phyloP scores from a whole-genome alignment of 2,797 vertebrate genomes.

The Sardinella longiceps region DNA sequence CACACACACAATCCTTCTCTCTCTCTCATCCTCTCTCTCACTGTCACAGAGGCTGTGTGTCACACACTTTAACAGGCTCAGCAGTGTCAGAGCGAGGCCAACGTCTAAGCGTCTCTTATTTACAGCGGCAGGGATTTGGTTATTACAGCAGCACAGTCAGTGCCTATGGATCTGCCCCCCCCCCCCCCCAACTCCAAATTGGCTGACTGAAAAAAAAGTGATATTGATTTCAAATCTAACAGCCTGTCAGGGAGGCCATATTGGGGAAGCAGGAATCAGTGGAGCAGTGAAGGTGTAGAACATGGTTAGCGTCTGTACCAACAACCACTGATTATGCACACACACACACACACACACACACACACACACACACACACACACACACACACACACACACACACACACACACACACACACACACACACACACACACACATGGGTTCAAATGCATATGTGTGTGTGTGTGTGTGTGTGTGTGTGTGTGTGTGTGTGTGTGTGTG shows the following conservation, averaged over 20 bases:
- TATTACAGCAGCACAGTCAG: neutral
- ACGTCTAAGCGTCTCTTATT: constrained; percentile 11
- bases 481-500: neutral
- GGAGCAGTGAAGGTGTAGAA: neutral
- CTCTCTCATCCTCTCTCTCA: neutral
- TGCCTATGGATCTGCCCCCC: neutral
- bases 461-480: neutral
- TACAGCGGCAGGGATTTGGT: constrained; percentile 13
- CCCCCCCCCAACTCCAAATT: neutral
- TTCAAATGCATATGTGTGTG: neutral
- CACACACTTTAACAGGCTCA: neutral
- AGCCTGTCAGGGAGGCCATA: constrained; percentile 20
- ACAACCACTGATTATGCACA: neutral
- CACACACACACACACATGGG: neutral
- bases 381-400: neutral
- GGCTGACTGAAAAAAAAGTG: constrained; percentile 20
- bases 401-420: neutral
- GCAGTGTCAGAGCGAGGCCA: neutral
- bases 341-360: neutral
- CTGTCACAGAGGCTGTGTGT: neutral
- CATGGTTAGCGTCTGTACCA: constrained; percentile 19
- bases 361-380: neutral
- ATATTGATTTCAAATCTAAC: constrained; percentile 22
- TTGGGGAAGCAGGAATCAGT: constrained; percentile 16
- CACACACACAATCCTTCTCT: neutral